These are phyloP conservation scores for Sesia bembeciformis DNA, from an alignment of 2,888 invertebrate genomes.

Conservation along the genomic window DNA sequence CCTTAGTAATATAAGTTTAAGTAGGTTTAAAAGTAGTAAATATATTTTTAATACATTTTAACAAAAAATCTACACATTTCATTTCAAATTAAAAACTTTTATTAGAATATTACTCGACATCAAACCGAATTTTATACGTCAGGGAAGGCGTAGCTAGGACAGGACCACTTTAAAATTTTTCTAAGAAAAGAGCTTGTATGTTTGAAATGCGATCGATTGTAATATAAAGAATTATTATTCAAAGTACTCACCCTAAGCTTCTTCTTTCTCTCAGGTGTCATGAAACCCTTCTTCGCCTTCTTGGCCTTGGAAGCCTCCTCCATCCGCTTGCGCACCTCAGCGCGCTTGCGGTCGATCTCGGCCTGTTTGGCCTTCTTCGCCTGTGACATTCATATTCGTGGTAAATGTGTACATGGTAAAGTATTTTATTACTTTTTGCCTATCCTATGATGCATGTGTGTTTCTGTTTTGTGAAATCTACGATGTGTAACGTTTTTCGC, in stretches of 20 bases:
- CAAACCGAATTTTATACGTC: too few species aligned
- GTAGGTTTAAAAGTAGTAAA: too few species aligned
- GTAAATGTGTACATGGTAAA: conserved; percentile 18
- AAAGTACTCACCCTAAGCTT: conserved; percentile 95
- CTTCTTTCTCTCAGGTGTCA: conserved; percentile 99
- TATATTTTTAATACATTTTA: too few species aligned
- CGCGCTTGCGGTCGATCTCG: conserved; percentile 98
- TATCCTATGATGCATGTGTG: too few species aligned
- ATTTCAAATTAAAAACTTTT: too few species aligned
- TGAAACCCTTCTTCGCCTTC: conserved; percentile 99
- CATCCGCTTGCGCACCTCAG: conserved; percentile 98
- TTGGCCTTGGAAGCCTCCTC: conserved; percentile 99
- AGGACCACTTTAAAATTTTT: too few species aligned
- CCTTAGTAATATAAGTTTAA: too few species aligned
- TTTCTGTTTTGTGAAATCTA: too few species aligned
- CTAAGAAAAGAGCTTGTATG: conserved; percentile 2
- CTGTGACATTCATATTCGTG: conserved; percentile 68
- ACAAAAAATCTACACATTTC: too few species aligned
- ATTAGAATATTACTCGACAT: too few species aligned
- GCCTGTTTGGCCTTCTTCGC: conserved; percentile 98
- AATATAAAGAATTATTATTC: conserved; percentile 42
- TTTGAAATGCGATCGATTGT: background rate
- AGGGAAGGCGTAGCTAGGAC: too few species aligned
- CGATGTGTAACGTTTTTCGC: too few species aligned
- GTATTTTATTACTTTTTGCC: background rate